These are phyloP conservation scores for Lamproptera curius DNA, from an alignment of 2,888 invertebrate species.

Conservation along the genomic window DNA sequence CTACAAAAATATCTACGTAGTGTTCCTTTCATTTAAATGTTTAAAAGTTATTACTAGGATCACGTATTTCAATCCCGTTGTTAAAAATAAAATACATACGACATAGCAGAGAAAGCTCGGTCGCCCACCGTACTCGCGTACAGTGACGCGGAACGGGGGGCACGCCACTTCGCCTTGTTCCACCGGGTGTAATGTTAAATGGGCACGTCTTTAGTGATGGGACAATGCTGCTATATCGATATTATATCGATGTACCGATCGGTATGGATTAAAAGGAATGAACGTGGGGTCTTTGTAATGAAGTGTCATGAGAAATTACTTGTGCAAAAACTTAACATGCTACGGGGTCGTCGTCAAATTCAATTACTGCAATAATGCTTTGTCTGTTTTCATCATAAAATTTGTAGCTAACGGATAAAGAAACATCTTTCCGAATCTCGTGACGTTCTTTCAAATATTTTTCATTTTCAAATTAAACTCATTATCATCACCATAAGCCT, in stretches of 20 bases:
- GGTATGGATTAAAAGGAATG: not conserved
- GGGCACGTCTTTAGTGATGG: slow-evolving; percentile 18
- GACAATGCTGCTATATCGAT: no score
- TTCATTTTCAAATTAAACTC: no score
- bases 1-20: no score
- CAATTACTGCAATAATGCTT: not conserved
- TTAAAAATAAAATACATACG: no score
- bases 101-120: slow-evolving; percentile 5
- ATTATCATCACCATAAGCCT: no score
- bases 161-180: slow-evolving; percentile 21
- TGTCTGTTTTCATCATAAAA: not conserved
- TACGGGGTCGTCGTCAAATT: not conserved
- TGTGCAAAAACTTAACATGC: not conserved
- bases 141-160: slow-evolving; percentile 18
- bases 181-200: slow-evolving; percentile 26
- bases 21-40: no score
- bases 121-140: slow-evolving; percentile 15
- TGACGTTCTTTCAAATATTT: not conserved
- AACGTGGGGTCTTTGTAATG: not conserved
- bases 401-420: not conserved
- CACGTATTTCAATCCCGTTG: no score
- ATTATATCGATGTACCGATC: no score
- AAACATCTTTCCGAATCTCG: no score
- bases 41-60: no score
- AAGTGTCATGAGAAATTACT: not conserved